Evolutionary conservation across 1,140 invertebrate genomes (phyloP), one percentile per base, ranked within the genome.

Genomic region (Adoxophyes honmai): DNA sequence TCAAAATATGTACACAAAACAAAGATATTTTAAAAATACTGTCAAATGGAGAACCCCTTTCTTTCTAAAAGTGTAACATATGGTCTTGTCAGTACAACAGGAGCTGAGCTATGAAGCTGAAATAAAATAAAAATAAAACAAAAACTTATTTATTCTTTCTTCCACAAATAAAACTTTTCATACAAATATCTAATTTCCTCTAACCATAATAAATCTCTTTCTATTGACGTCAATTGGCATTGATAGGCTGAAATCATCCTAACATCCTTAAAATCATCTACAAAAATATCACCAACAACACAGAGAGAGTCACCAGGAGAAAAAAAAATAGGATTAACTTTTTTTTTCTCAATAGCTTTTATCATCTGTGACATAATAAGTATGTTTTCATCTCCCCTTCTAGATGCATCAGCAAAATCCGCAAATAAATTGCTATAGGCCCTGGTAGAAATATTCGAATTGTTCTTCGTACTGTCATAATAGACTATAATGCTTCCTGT

Each of bases 251-350:
- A 82, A 10, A 88, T 52, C 73, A 85, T 79, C 64, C 85, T 73
- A 9, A 53, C 38, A 62, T 73, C 71, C 57, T 53, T 77, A 0
- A 70, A 35, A 51, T 71, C 63, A 54, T 88, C 81, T 10, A 78
- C 42, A 75, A 84, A 85, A 55, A 88, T 78, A 70, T 88, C 85
- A 13, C 85, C 85, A n/a, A 82, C 14, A 18, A 88, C 67, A 68
- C 62, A 68, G 5, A 86, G 16, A 61, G 68, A 78, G 8, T 65
- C 66, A 0, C 85, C 83, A 52, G 65, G 58, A 52, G 70, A 34
- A 48, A 88, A 77, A 56, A 71, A 62, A 14, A 73, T n/a, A 10
- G 38, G 34, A n/a, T 48, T 48, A 4, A 72, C 62, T 48, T 66
- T 63, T 55, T 76, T 78, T 14, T 65, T 61, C 37, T 64, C 59